Evolutionary conservation across 2,113 vertebrate genomes (phyloP), one percentile per base, ranked within the genome.

Genomic region (Solea senegalensis): DNA sequence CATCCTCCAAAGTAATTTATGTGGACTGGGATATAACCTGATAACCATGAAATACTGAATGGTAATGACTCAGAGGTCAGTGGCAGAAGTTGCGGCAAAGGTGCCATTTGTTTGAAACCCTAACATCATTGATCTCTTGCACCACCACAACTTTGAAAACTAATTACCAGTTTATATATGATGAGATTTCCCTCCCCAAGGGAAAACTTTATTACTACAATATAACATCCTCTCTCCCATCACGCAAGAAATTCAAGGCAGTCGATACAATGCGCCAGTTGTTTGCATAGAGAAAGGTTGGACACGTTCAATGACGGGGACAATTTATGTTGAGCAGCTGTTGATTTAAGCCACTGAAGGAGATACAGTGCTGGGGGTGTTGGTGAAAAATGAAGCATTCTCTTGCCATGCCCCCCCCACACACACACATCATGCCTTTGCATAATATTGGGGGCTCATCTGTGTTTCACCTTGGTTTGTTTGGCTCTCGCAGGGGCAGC

Each of bases 91-190:
- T 69, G 52, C 70, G 66, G 34, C 67, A 56, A 69, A 82, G 59
- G 66, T 67, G 58, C 69, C 76, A 82, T 84, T 88, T 69, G 74
- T 83, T 81, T 83, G 76, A 80, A 85, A 81, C 57, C 80, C 62
- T 57, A 71, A 70, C 71, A 56, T 86, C 84, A 90, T 89, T 72
- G 88, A 90, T 89, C 76, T 65, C 40, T 41, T 2, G 48, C 72
- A 60, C 64, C 1, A 48, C 65, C 54, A 10, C 81, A 82, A 89
- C 83, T 86, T 86, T 86, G 85, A 74, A 81, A 88, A 81, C 78
- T 89, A 86, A 84, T 90, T 82, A 87, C 83, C 49, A 45, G 85
- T 80, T 87, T 84, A 83, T 84, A 81, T 87, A 82, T 76, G 80
- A 86, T 87, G 78, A 78, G 55, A 70, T 74, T 74, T 81, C 44